phyloP scores from a whole-genome alignment of 2,888 invertebrate genomes.

The Tiliacea aurago region DNA sequence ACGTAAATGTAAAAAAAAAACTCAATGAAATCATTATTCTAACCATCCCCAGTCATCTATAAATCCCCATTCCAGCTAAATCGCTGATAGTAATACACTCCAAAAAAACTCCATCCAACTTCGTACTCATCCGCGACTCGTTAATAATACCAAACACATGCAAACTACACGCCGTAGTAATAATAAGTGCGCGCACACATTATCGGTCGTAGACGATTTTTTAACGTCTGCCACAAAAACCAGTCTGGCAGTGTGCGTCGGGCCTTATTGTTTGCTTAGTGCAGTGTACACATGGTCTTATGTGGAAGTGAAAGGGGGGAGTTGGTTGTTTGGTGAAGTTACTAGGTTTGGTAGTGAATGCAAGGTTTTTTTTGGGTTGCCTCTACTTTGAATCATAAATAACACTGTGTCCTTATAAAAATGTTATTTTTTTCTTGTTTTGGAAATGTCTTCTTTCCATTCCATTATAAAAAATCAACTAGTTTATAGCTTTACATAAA shows the following conservation, averaged over 20 bases:
- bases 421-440: neutral
- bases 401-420: neutral
- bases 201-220: conserved; percentile 63
- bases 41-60: too few relatives aligned
- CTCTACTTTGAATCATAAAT: too few relatives aligned
- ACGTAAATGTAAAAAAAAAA: too few relatives aligned
- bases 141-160: conserved; percentile 20
- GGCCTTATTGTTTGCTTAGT: conserved; percentile 57
- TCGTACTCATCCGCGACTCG: neutral
- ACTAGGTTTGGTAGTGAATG: neutral
- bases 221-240: conserved; percentile 62
- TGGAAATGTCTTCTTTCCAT: neutral
- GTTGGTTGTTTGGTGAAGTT: neutral
- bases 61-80: too few relatives aligned
- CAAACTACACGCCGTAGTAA: conserved; percentile 36
- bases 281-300: conserved; percentile 54
- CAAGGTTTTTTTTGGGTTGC: neutral
- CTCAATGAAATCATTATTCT: too few relatives aligned
- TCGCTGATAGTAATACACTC: too few relatives aligned
- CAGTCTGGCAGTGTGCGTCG: conserved; percentile 57
- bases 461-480: neutral
- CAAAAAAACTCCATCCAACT: too few relatives aligned
- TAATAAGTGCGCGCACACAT: conserved; percentile 53
- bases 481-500: neutral
- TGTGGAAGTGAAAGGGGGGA: conserved; percentile 19